Conservation (phyloP, 2,797 vertebrate genomes). For the Oryzias dopingdopingensis region DNA sequence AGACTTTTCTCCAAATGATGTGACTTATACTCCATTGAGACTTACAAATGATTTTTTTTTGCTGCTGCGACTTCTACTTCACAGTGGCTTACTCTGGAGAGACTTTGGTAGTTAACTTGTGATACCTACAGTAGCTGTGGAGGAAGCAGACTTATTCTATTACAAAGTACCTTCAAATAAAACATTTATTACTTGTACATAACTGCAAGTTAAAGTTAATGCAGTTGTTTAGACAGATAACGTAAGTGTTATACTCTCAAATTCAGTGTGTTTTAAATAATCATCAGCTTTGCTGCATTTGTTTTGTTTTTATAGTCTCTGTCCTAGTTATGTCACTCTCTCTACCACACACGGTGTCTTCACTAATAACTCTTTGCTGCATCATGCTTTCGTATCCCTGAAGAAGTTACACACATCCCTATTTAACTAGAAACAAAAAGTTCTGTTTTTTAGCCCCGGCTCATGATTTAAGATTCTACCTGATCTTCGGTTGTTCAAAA, state of each 20-base stretch:
- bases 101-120: too few species aligned
- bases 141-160: too few species aligned
- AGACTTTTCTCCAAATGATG: too few species aligned
- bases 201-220: not conserved
- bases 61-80: too few species aligned
- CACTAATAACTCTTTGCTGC: slow-evolving; percentile 40
- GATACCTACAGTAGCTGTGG: too few species aligned
- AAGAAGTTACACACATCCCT: slow-evolving; percentile 30
- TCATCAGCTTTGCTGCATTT: not conserved
- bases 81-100: too few species aligned
- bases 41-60: too few species aligned
- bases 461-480: slow-evolving; percentile 13
- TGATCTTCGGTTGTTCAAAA: slow-evolving; percentile 1
- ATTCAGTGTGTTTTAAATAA: not conserved
- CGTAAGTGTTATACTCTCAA: not conserved
- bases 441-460: slow-evolving; percentile 13
- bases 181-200: too few species aligned
- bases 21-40: too few species aligned
- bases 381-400: slow-evolving; percentile 43
- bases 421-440: slow-evolving; percentile 31
- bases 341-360: slow-evolving; percentile 27
- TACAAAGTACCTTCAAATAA: too few species aligned
- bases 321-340: slow-evolving; percentile 65
- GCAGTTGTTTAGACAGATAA: not conserved
- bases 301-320: slow-evolving; percentile 22